phyloP scores from a whole-genome alignment of 2,797 vertebrate species.

The Pterois miles region DNA sequence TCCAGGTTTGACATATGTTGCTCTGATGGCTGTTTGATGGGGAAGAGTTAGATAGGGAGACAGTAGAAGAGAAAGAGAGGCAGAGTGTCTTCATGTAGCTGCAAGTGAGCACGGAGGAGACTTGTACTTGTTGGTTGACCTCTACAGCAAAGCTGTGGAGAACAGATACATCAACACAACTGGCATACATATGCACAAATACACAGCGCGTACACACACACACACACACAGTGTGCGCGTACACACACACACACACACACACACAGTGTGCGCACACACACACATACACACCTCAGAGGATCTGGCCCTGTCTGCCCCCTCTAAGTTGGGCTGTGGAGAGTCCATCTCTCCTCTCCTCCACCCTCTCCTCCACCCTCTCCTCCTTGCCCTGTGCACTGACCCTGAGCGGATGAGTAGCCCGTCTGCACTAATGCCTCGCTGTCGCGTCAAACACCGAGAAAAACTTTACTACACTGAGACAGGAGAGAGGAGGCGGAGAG shows the following conservation, averaged over 20 bases:
- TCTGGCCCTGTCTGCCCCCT: conserved; percentile 83
- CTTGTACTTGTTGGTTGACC: conserved; percentile 78
- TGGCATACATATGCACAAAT: conserved; percentile 71
- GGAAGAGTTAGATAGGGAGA: conserved; percentile 37
- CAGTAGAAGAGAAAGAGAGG: conserved; percentile 40
- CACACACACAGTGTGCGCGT: conserved; percentile 20
- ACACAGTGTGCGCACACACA: conserved; percentile 28
- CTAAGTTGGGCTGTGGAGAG: conserved; percentile 76
- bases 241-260: conserved; percentile 39
- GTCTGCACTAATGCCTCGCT: conserved; percentile 83
- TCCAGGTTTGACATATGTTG: conserved; percentile 66
- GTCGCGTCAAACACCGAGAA: conserved; percentile 80
- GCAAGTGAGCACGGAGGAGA: conserved; percentile 61
- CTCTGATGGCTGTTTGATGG: conserved; percentile 61
- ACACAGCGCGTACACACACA: conserved; percentile 37
- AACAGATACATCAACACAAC: conserved; percentile 77
- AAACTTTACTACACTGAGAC: conserved; percentile 81
- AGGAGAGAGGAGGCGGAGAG: conserved; percentile 70
- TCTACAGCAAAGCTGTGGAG: conserved; percentile 73
- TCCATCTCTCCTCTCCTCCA: conserved; percentile 79
- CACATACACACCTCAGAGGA: conserved; percentile 75
- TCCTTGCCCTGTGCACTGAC: conserved; percentile 85
- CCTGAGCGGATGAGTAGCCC: conserved; percentile 83
- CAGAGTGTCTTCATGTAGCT: conserved; percentile 60
- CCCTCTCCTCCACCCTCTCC: conserved; percentile 69